Conservation (phyloP, 2,888 invertebrate species). For the Exephanes ischioxanthus region DNA sequence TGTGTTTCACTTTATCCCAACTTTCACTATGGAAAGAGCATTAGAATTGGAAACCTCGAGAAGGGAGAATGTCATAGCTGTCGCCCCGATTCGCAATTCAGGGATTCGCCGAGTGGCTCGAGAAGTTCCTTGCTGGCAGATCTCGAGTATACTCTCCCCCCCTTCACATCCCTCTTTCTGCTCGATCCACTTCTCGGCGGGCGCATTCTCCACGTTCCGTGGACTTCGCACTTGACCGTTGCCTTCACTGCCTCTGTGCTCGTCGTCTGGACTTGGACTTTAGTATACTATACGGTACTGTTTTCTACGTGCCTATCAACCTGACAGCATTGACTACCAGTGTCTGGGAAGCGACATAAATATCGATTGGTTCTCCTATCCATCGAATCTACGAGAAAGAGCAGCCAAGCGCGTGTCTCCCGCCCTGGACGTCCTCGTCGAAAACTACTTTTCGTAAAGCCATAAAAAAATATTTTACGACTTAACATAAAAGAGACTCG, state of each 20-base stretch:
- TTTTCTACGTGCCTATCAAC: conserved; percentile 44
- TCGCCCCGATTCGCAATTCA: conserved; percentile 55
- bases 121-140: conserved; percentile 33
- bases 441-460: conserved; percentile 21
- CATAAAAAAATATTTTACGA: conserved; percentile 61
- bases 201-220: conserved; percentile 42
- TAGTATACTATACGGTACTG: conserved; percentile 21
- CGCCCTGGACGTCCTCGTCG: conserved; percentile 3
- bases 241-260: conserved; percentile 20
- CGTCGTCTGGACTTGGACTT: conserved; percentile 47
- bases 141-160: conserved; percentile 33
- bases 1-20: background rate
- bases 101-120: conserved; percentile 46
- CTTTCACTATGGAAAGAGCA: background rate
- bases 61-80: background rate
- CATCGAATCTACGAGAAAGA: conserved; percentile 22
- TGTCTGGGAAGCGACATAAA: conserved; percentile 43
- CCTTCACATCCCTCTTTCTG: conserved; percentile 14
- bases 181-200: conserved; percentile 27
- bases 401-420: background rate
- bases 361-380: conserved; percentile 42
- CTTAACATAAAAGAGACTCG: conserved; percentile 54
- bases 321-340: conserved; percentile 36
- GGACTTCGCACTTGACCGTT: conserved; percentile 61
- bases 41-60: conserved; percentile 4